Base-by-base conservation (phyloP, 2,888 invertebrate species). In the Omphaloscelis lunosa region DNA sequence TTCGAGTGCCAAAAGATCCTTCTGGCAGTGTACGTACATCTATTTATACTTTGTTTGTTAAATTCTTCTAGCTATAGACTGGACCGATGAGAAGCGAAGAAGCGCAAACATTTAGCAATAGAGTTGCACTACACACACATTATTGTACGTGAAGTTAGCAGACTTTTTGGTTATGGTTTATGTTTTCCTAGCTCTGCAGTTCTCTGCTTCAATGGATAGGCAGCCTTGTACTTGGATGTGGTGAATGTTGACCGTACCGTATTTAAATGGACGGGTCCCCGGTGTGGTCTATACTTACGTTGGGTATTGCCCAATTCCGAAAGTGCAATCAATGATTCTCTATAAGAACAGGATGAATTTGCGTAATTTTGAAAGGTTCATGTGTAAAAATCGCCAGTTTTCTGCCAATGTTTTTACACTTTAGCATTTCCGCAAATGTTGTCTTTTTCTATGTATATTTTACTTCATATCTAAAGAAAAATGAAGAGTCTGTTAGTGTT, bases 331-430 rank as follows among this genome's bases (percentile, higher is more conserved):
- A 51, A 45, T 65, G 63, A 20, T 53, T 67, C 53, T 59, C 29
- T 41, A 39, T 56, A 27, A n/a, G 20, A 56, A 56, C 45, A 61
- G 29, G 56, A 71, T 56, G 20, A 77, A 61, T 51, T 66, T 41
- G 51, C 29, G 29, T 15, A 45, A 79, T 9, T 8, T 20, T 20
- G 9, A 80, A 79, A 79, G 66, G 48, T 48, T 15, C 2, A 29
- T 12, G 27, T 3, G n/a, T 5, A 67, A 53, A 34, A 51, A 17
- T 15, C 1, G 8, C 9, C 4, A n/a, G 39, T 17, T 1, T 29
- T 6, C 1, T 56, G 9, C 6, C 70, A 45, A 45, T 29, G 45
- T 27, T 1, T n/a, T 34, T 34, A 23, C 29, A 20, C 34, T 51
- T n/a, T 17, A 48, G 7, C 17, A 48, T 48, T 48, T 7, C 20